A percentile compares a stretch with the other conserved stretches of the same genome.
These are phyloP conservation scores for Drosophila meridionalis DNA, from an alignment of 2,888 invertebrate genomes.

Conservation along the genomic window DNA sequence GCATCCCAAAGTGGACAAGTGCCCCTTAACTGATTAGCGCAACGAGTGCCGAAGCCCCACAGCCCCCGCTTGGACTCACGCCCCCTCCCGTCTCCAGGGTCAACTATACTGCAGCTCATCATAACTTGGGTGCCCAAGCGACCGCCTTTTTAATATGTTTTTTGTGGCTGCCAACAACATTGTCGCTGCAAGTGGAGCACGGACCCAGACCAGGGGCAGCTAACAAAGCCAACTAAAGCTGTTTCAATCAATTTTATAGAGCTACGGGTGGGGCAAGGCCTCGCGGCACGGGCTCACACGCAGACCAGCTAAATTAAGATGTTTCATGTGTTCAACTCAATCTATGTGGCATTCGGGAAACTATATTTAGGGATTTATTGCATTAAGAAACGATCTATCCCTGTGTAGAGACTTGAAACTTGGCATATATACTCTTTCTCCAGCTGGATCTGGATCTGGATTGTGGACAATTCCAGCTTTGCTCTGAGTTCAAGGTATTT, in stretches of 20 bases:
- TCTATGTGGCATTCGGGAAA: not conserved
- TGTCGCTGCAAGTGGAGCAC: constrained; percentile 16
- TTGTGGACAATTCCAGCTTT: no score
- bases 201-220: not conserved
- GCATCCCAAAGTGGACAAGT: constrained; percentile 76
- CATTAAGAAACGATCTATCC: no score
- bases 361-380: not conserved
- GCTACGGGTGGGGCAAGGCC: not conserved
- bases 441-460: no score
- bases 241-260: constrained; percentile 18
- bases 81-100: not conserved
- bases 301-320: constrained; percentile 1
- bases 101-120: constrained; percentile 3
- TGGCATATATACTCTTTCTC: not conserved
- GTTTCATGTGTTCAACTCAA: not conserved
- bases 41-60: constrained; percentile 42
- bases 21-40: constrained; percentile 75
- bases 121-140: constrained; percentile 23
- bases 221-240: constrained; percentile 12
- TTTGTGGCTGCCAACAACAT: constrained; percentile 34
- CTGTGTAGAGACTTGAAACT: not conserved
- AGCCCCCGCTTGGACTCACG: not conserved
- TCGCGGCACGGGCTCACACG: not conserved
- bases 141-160: constrained; percentile 40
- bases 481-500: not conserved